phyloP scores from a whole-genome alignment of 1,140 invertebrate genomes.

The Apolygus lucorum region DNA sequence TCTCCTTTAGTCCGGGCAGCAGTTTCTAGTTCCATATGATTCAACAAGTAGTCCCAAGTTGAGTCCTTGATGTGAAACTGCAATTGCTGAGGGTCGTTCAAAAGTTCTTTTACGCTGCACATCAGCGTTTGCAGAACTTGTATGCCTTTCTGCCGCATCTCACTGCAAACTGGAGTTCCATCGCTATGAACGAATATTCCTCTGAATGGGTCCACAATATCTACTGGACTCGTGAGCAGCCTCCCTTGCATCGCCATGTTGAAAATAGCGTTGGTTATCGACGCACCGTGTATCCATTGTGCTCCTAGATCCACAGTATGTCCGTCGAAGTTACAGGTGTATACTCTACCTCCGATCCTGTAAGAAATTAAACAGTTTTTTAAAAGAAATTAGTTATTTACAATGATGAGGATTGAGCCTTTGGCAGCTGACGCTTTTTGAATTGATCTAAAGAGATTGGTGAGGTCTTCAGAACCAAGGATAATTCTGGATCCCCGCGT shows the following conservation, averaged over 20 bases:
- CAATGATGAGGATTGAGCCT: too few species aligned
- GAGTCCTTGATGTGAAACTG: slow-evolving; percentile 11
- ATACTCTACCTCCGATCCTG: slow-evolving; percentile 53
- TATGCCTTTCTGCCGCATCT: not conserved
- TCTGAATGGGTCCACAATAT: slow-evolving; percentile 40
- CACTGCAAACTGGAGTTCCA: slow-evolving; percentile 9
- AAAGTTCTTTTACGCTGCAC: not conserved
- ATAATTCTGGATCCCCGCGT: too few species aligned
- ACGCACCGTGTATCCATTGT: slow-evolving; percentile 54
- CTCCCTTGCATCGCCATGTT: slow-evolving; percentile 55
- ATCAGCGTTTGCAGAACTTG: not conserved
- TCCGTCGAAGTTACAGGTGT: slow-evolving; percentile 61
- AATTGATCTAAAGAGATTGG: too few species aligned
- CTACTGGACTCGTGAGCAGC: slow-evolving; percentile 44
- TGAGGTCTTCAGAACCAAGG: too few species aligned
- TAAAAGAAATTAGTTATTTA: too few species aligned
- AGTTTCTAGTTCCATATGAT: slow-evolving; percentile 2
- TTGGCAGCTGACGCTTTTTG: too few species aligned
- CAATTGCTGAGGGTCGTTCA: not conserved
- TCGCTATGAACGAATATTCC: slow-evolving; percentile 23
- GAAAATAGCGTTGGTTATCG: slow-evolving; percentile 54
- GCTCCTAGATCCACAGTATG: slow-evolving; percentile 63
- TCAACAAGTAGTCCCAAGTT: slow-evolving; percentile 8
- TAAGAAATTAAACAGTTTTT: slow-evolving; percentile 5
- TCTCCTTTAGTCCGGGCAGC: not conserved